These are phyloP conservation scores for Tetraneura akinire DNA, from an alignment of 1,140 invertebrate genomes.

Conservation along the genomic window DNA sequence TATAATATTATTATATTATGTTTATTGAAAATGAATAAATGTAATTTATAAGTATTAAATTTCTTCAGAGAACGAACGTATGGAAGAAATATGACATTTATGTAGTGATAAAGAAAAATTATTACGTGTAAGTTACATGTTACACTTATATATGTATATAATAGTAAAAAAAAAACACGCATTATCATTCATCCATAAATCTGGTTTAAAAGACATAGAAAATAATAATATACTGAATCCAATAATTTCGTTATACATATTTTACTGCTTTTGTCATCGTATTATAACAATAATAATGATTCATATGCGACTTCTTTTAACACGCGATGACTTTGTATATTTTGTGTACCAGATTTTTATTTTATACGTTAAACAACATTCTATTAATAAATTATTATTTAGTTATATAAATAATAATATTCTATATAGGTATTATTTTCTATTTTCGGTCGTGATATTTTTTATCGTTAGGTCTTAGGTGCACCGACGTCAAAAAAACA, in stretches of 20 bases:
- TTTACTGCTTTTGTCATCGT: background rate
- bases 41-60: too few relatives aligned
- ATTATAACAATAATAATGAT: background rate
- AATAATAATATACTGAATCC: background rate
- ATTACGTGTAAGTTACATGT: too few relatives aligned
- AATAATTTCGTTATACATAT: background rate
- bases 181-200: background rate
- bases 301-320: background rate
- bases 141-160: too few relatives aligned
- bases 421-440: too few relatives aligned
- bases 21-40: too few relatives aligned
- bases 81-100: too few relatives aligned
- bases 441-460: too few relatives aligned
- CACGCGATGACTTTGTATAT: background rate
- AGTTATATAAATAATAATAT: too few relatives aligned
- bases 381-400: too few relatives aligned
- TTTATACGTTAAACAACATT: background rate
- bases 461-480: background rate
- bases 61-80: too few relatives aligned
- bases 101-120: too few relatives aligned
- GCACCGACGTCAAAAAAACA: background rate
- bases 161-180: background rate
- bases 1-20: too few relatives aligned
- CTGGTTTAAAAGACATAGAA: background rate
- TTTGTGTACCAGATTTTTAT: constrained; percentile 5